Evolutionary conservation across 2,888 invertebrate genomes (phyloP).

Genomic region (Tribolium freemani): DNA sequence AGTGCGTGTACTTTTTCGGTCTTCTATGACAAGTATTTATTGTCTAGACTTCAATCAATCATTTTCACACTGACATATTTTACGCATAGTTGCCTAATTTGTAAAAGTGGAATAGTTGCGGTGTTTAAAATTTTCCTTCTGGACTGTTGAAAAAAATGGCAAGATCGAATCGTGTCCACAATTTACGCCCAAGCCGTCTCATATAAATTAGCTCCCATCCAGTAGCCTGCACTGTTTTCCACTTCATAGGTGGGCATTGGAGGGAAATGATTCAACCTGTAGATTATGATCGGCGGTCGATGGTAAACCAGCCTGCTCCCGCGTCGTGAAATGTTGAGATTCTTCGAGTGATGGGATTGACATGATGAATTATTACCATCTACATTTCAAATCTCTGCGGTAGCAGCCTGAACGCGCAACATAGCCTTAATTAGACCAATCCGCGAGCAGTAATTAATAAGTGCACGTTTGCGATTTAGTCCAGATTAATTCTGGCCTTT

Average conservation of each 20-base stretch:
- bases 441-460: constrained; percentile 30
- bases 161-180: neutral
- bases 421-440: constrained; percentile 15
- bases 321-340: constrained; percentile 52
- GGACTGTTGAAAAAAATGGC: neutral
- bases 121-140: neutral
- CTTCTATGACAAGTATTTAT: neutral
- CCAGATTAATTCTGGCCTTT: constrained; percentile 40
- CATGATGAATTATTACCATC: constrained; percentile 45
- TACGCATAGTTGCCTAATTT: neutral
- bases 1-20: neutral
- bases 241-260: constrained; percentile 10
- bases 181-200: neutral
- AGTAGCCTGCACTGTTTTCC: neutral
- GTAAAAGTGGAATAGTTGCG: neutral
- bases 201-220: neutral
- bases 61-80: neutral
- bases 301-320: constrained; percentile 23
- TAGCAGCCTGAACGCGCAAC: constrained; percentile 6
- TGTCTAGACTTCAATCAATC: neutral
- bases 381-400: constrained; percentile 23
- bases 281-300: constrained; percentile 43
- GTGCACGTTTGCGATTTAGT: constrained; percentile 36
- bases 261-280: constrained; percentile 39
- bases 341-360: constrained; percentile 48